phyloP scores from a whole-genome alignment of 2,797 vertebrate genomes.

The Paguma larvata region DNA sequence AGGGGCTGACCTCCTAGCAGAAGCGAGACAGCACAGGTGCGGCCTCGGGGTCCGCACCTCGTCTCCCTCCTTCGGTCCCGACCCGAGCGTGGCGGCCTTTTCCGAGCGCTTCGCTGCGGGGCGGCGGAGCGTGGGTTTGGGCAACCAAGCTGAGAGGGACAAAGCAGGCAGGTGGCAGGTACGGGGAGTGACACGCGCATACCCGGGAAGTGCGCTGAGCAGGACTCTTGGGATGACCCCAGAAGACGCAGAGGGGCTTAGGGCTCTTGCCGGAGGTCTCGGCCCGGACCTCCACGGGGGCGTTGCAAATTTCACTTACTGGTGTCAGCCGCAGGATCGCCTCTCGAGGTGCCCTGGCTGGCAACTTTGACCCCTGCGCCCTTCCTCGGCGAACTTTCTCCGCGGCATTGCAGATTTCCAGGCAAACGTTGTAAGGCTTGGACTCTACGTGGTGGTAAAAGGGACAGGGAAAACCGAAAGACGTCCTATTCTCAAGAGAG shows the following conservation, averaged over 20 bases:
- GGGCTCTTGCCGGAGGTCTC: neutral
- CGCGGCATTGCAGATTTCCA: conserved; percentile 30
- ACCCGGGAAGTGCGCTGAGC: neutral
- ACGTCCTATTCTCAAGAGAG: neutral
- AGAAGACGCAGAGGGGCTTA: neutral
- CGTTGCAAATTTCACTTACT: conserved; percentile 16
- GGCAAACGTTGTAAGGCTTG: conserved; percentile 34
- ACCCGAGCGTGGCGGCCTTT: conserved; percentile 2
- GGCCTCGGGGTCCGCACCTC: neutral
- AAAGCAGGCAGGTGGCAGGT: conserved; percentile 56
- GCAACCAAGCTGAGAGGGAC: neutral
- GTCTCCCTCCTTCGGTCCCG: neutral
- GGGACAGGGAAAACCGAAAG: neutral
- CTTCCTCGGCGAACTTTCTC: conserved; percentile 74
- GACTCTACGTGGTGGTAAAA: neutral
- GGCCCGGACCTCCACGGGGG: conserved; percentile 22
- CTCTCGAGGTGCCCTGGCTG: conserved; percentile 28
- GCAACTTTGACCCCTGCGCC: conserved; percentile 71
- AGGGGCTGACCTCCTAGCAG: neutral
- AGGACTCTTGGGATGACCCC: neutral
- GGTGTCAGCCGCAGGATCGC: conserved; percentile 56
- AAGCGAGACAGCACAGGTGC: neutral
- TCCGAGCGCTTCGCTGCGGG: neutral
- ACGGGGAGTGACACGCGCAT: neutral
- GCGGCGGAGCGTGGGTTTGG: neutral